Conservation (phyloP, 2,888 invertebrate species). For the Hydroisotoma schaefferi region DNA sequence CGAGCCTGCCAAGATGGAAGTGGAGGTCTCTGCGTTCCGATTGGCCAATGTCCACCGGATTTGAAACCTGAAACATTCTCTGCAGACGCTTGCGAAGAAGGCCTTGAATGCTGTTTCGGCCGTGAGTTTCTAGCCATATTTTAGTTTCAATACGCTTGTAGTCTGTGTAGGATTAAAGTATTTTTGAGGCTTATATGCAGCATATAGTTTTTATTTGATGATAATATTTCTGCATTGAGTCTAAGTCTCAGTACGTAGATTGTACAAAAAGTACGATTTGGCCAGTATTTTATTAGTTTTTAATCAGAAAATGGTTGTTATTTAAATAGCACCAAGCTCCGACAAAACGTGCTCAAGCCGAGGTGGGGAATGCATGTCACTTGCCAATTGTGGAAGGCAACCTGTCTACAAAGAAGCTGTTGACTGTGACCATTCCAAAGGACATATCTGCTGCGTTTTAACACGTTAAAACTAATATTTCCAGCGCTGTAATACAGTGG, state of each 20-base stretch:
- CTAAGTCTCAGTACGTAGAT: neutral
- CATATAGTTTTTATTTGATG: too few species aligned
- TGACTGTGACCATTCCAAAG: slow-evolving; percentile 37
- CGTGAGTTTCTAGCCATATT: slow-evolving; percentile 19
- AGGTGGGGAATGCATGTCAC: slow-evolving; percentile 38
- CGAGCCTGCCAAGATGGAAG: slow-evolving; percentile 43
- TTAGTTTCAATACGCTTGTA: neutral
- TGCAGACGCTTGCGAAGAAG: slow-evolving; percentile 28
- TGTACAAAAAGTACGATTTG: neutral
- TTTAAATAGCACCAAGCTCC: slow-evolving; percentile 20
- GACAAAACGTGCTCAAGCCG: slow-evolving; percentile 34
- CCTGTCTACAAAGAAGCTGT: slow-evolving; percentile 27
- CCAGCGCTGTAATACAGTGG: too few species aligned
- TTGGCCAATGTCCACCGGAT: slow-evolving; percentile 35
- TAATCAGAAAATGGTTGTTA: neutral
- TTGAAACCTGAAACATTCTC: slow-evolving; percentile 22
- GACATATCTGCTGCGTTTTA: slow-evolving; percentile 41
- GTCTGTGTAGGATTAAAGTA: too few species aligned
- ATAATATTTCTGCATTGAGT: too few species aligned
- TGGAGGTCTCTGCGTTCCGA: slow-evolving; percentile 43
- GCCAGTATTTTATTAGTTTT: too few species aligned
- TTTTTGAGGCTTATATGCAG: too few species aligned
- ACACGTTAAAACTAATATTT: too few species aligned
- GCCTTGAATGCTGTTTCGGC: slow-evolving; percentile 43
- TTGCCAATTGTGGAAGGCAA: slow-evolving; percentile 25